phyloP scores from a whole-genome alignment of 2,797 vertebrate species.

The Xenentodon cancila region DNA sequence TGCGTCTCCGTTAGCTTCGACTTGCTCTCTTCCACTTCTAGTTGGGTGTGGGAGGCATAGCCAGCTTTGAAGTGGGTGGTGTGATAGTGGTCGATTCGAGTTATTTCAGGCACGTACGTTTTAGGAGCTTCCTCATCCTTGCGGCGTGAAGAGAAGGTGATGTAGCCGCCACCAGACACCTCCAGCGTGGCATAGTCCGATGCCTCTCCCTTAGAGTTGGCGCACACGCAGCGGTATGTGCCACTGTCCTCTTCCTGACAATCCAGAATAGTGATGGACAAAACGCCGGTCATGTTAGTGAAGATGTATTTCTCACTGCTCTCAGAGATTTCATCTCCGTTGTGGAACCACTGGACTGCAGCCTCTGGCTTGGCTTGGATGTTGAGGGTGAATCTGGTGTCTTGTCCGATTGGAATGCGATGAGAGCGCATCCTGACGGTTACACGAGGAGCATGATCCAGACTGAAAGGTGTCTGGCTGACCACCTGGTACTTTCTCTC shows the following conservation, averaged over 20 bases:
- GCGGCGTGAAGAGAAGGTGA: conserved; percentile 90
- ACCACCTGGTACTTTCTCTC: conserved; percentile 95
- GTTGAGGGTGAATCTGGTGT: conserved; percentile 95
- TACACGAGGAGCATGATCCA: conserved; percentile 94
- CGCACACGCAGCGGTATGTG: conserved; percentile 92
- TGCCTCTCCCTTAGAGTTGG: conserved; percentile 95
- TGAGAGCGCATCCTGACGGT: conserved; percentile 98
- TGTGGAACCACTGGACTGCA: conserved; percentile 93
- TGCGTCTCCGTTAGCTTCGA: conserved; percentile 86
- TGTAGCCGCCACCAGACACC: conserved; percentile 91
- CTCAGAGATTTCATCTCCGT: conserved; percentile 88
- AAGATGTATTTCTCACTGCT: conserved; percentile 89
- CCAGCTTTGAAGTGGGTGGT: conserved; percentile 89
- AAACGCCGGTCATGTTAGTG: conserved; percentile 91
- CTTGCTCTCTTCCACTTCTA: conserved; percentile 89
- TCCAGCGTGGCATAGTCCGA: conserved; percentile 97
- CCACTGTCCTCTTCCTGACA: conserved; percentile 95
- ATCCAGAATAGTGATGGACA: conserved; percentile 91
- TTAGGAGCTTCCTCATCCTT: conserved; percentile 89
- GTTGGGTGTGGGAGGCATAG: conserved; percentile 87
- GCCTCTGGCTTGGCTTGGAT: conserved; percentile 95
- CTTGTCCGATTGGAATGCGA: conserved; percentile 90
- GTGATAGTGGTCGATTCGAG: conserved; percentile 91
- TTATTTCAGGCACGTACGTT: conserved; percentile 88
- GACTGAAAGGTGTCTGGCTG: conserved; percentile 94